Percentiles rank a stretch among this genome's conserved stretches.
Evolutionary conservation across 2,888 invertebrate species (phyloP).

Genomic region (Habrosyne pyritoides): DNA sequence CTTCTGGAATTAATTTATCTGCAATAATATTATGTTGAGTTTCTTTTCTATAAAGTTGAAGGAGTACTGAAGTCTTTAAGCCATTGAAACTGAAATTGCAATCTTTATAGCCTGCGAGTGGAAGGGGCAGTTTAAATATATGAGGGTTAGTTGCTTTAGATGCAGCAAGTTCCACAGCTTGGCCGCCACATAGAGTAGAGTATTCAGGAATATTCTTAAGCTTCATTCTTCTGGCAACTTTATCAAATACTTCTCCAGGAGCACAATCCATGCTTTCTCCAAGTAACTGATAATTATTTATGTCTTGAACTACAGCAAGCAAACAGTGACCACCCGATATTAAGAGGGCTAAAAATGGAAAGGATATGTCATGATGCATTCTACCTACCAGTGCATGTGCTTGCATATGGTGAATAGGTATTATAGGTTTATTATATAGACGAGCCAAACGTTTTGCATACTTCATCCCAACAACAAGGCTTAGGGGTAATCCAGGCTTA

Average conservation of each 20-base stretch:
- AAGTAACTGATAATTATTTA: conserved; percentile 90
- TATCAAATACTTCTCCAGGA: conserved; percentile 97
- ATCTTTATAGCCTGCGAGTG: conserved; percentile 86
- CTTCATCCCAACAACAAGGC: conserved; percentile 90
- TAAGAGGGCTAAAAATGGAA: conserved; percentile 94
- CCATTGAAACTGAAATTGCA: conserved; percentile 98
- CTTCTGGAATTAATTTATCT: conserved; percentile 89
- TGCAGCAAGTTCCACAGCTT: conserved; percentile 93
- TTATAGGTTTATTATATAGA: conserved; percentile 89
- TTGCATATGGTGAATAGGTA: conserved; percentile 99
- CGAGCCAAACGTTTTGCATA: conserved; percentile 92
- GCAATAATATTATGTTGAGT: conserved; percentile 81
- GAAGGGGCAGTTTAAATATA: conserved; percentile 86
- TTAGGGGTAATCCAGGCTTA: conserved; percentile 92
- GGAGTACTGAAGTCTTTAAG: conserved; percentile 85
- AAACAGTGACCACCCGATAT: conserved; percentile 98
- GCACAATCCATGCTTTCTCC: conserved; percentile 93
- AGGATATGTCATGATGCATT: conserved; percentile 88
- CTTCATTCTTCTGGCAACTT: conserved; percentile 93
- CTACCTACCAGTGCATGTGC: conserved; percentile 97
- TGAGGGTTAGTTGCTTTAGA: conserved; percentile 85
- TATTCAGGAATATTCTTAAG: conserved; percentile 90
- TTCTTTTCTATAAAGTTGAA: conserved; percentile 85
- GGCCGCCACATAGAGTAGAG: conserved; percentile 90
- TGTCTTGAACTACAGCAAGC: conserved; percentile 88